These are phyloP conservation scores for Drosophila seclusa DNA, from an alignment of 2,888 invertebrate species.

Conservation along the genomic window DNA sequence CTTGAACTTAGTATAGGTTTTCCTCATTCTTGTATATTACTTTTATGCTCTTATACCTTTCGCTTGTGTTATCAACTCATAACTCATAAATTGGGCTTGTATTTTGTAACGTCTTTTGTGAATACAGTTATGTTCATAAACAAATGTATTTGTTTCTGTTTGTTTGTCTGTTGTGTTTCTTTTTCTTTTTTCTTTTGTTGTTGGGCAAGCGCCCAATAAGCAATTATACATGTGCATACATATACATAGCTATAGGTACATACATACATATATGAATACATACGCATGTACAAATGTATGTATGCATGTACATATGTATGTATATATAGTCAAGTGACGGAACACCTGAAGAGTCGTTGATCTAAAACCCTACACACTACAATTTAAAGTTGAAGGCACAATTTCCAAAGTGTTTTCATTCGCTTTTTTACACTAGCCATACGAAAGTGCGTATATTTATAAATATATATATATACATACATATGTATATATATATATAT, in stretches of 20 bases:
- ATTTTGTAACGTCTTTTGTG: slow-evolving; percentile 61
- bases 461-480: slow-evolving; percentile 4
- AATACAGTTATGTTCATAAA: slow-evolving; percentile 26
- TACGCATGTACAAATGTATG: not conserved
- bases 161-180: not conserved
- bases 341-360: slow-evolving; percentile 29
- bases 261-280: not conserved
- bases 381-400: slow-evolving; percentile 77
- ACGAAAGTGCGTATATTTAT: slow-evolving; percentile 29
- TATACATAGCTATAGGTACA: slow-evolving; percentile 3
- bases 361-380: slow-evolving; percentile 52
- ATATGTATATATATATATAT: not conserved
- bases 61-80: slow-evolving; percentile 20
- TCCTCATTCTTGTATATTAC: slow-evolving; percentile 14
- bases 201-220: slow-evolving; percentile 22
- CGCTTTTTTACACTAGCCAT: slow-evolving; percentile 53
- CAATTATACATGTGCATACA: slow-evolving; percentile 13
- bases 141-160: slow-evolving; percentile 13
- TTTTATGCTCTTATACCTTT: slow-evolving; percentile 3
- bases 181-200: not conserved
- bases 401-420: slow-evolving; percentile 70
- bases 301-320: not conserved
- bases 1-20: slow-evolving; percentile 80
- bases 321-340: slow-evolving; percentile 33
- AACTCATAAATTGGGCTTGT: slow-evolving; percentile 30